These are phyloP conservation scores for Microcebus ravelobensis DNA, from an alignment of 2,113 vertebrate genomes.

Conservation along the genomic window DNA sequence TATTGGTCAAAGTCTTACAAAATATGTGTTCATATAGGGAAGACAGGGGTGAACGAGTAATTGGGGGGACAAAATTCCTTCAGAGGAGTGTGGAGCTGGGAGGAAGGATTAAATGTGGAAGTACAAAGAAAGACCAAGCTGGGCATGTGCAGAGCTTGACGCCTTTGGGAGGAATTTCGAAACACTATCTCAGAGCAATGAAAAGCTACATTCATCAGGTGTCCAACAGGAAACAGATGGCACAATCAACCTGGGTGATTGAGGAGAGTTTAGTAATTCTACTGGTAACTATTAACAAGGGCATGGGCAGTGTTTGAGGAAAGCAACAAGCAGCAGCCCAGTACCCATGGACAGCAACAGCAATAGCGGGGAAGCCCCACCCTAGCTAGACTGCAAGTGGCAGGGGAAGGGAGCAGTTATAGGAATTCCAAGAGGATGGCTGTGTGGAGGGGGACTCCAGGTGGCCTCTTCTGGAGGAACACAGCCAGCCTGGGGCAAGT, in stretches of 20 bases:
- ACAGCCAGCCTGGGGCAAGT: neutral
- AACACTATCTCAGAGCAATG: neutral
- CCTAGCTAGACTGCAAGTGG: neutral
- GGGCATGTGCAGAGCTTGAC: neutral
- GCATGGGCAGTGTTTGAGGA: neutral
- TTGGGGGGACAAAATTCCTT: neutral
- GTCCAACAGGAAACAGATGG: neutral
- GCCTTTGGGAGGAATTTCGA: neutral
- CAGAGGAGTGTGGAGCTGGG: neutral
- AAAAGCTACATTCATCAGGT: neutral
- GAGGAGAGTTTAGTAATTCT: neutral
- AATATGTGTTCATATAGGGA: neutral
- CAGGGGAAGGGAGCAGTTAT: rapidly evolving
- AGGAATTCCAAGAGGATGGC: neutral
- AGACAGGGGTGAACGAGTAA: neutral
- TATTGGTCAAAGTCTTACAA: neutral
- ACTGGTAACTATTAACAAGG: neutral
- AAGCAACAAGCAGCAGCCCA: neutral
- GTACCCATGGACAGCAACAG: neutral
- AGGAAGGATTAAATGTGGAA: neutral
- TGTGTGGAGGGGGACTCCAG: neutral
- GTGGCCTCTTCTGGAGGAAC: neutral
- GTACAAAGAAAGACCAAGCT: neutral
- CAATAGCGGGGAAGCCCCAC: neutral
- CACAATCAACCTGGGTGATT: rapidly evolving